A percentile compares a stretch with the other conserved stretches of the same genome.
Evolutionary conservation across 2,888 invertebrate species (phyloP).

Genomic region (Myopa testacea): DNA sequence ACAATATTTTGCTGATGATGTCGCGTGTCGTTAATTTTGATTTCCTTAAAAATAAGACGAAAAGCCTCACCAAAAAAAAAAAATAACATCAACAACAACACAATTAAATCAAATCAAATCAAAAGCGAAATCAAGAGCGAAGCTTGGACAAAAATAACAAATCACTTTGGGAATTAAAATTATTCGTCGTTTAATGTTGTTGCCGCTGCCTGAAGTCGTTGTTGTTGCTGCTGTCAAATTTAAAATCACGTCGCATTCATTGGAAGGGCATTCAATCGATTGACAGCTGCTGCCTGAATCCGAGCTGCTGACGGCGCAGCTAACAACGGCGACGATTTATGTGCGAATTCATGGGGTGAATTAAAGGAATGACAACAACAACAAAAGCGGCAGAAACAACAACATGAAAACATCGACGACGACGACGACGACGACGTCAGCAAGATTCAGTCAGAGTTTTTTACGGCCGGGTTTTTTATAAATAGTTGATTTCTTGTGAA

Average conservation of each 20-base stretch:
- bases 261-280: conserved; percentile 63
- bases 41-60: not conserved
- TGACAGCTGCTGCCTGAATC: conserved; percentile 58
- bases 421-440: no score
- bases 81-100: not conserved
- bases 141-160: conserved; percentile 54
- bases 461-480: not conserved
- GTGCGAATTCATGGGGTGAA: not conserved
- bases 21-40: conserved; percentile 19
- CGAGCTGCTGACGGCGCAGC: conserved; percentile 42
- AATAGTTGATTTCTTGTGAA: not conserved
- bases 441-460: not conserved
- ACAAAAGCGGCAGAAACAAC: not conserved
- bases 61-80: not conserved
- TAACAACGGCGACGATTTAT: not conserved
- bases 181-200: conserved; percentile 11
- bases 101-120: conserved; percentile 38
- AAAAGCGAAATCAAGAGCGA: not conserved
- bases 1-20: conserved; percentile 36
- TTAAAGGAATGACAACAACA: conserved; percentile 13
- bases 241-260: conserved; percentile 47
- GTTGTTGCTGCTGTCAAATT: conserved; percentile 23
- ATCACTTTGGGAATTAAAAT: conserved; percentile 52
- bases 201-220: conserved; percentile 34
- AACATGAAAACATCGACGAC: not conserved